phyloP scores from a whole-genome alignment of 2,797 vertebrate genomes.

The Halcyon smyrnensis region DNA sequence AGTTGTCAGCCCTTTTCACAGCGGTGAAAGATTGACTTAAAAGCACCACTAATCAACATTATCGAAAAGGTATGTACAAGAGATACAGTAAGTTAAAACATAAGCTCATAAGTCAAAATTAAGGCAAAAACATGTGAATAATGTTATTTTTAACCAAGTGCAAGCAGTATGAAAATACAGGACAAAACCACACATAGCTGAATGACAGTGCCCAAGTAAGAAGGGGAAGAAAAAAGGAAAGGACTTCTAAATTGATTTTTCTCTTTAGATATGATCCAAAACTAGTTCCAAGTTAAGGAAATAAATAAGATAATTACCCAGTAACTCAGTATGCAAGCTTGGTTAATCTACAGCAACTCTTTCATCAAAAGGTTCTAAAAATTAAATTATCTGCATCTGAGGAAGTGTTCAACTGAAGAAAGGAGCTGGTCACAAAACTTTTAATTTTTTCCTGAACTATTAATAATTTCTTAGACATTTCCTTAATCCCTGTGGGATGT shows the following conservation, averaged over 20 bases:
- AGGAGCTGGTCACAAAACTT: background rate
- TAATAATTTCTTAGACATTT: background rate
- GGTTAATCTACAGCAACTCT: background rate
- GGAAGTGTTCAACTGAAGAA: background rate
- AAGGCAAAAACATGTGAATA: background rate
- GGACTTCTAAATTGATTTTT: background rate
- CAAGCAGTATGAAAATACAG: background rate
- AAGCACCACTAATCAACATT: background rate
- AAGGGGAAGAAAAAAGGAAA: too few species aligned
- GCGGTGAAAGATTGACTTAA: background rate
- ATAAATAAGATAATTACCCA: background rate
- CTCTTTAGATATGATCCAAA: background rate
- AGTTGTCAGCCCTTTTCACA: background rate
- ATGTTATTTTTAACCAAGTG: background rate
- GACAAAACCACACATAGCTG: background rate
- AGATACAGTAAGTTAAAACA: background rate
- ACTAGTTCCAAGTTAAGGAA: background rate
- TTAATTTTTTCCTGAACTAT: background rate
- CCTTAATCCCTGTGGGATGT: background rate
- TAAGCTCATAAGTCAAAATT: background rate
- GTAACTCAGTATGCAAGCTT: background rate
- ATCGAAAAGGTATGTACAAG: background rate
- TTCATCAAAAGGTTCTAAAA: background rate
- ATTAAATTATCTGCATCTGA: background rate
- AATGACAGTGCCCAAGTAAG: background rate